Base-by-base conservation (phyloP, 1,140 invertebrate species). In the Oryctes rhinoceros region DNA sequence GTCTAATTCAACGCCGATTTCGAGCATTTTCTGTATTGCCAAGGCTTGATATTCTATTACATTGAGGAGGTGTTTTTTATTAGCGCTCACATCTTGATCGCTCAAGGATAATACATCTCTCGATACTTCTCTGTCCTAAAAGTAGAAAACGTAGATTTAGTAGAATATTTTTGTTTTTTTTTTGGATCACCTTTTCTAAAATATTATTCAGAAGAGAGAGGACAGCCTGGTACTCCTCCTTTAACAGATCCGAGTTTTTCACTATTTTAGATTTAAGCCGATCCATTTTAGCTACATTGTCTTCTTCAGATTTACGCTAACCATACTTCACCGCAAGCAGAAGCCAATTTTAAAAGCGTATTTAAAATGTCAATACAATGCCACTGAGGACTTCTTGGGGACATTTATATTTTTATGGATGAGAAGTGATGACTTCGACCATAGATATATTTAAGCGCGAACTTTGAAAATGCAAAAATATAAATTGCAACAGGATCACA, bases 101-200 rank as follows among this genome's bases (percentile, higher is more conserved):
- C 24, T 71, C 11, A 71, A 35, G 24, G 18, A 24, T 4, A 24
- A 35, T 30, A 71, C 3, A 9, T 71, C 20, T 35, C 7, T 30
- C 1, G 10, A 7, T 37, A 15, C 65, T 82, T 74, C 7, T 9
- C 13, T 35, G 15, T 71, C 35, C 65, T 71, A 24, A 71, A 71
- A 71, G 24, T 35, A 37, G 11, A 35, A 71, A 53, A 0, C n/a
- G 24, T 30, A 2, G 24, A 30, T 30, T 13, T 53, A 53, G 13
- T 20, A 30, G 13, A 11, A 71, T 2, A 1, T 5, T 71, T 11
- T 71, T 35, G 35, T 35, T 7, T 6, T 10, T 10, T 35, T 24
- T 10, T 35, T 10, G 24, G 24, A 71, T 37, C 35, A 71, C 65
- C 65, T 71, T 71, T 71, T 71, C 65, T 71, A 71, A 35, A 71